A percentile compares a stretch with the other conserved stretches of the same genome.
Evolutionary conservation across 1,140 invertebrate species (phyloP).

Genomic region (Nasonia vitripennis): DNA sequence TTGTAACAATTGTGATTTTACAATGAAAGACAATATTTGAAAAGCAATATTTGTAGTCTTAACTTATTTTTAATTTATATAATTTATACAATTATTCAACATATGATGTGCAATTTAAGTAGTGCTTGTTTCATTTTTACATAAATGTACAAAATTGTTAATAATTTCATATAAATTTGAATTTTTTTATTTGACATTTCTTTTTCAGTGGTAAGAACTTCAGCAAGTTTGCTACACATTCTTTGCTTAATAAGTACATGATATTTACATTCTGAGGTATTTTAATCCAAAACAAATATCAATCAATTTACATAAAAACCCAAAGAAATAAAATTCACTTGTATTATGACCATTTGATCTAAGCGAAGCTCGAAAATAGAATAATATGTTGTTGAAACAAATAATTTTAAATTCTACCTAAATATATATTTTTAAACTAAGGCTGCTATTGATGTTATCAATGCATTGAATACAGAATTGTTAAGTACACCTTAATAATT

Average conservation of each 20-base stretch:
- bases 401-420: constrained; percentile 26
- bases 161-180: constrained; percentile 10
- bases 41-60: constrained; percentile 7
- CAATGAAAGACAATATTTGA: not conserved
- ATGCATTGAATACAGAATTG: constrained; percentile 38
- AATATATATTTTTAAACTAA: constrained; percentile 19
- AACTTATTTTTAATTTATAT: not conserved
- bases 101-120: constrained; percentile 5
- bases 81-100: constrained; percentile 7
- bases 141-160: constrained; percentile 45
- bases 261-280: constrained; percentile 40
- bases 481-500: constrained; percentile 33
- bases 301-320: not conserved
- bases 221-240: not conserved
- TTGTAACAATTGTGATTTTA: not conserved
- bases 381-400: constrained; percentile 18
- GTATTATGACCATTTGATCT: constrained; percentile 46
- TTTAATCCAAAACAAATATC: constrained; percentile 3
- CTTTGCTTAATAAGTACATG: constrained; percentile 32
- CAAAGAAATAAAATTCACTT: constrained; percentile 37
- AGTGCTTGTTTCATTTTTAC: constrained; percentile 37
- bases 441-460: constrained; percentile 11
- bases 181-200: constrained; percentile 7
- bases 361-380: constrained; percentile 31
- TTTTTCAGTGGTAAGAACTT: not conserved